A percentile compares a stretch with the other conserved stretches of the same genome.
phyloP scores from a whole-genome alignment of 2,797 vertebrate species.

The Phalanger gymnotis region DNA sequence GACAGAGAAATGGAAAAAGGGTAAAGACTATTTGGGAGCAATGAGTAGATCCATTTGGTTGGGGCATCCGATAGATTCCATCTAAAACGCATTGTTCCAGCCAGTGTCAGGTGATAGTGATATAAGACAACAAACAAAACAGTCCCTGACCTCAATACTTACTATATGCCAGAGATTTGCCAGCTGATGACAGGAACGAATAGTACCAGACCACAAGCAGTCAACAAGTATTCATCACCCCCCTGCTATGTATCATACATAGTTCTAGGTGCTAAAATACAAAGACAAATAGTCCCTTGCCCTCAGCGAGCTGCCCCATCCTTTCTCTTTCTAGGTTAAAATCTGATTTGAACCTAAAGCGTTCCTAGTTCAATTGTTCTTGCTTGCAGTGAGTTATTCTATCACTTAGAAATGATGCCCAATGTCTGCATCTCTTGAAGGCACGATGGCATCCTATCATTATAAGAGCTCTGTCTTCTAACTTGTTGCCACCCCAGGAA shows the following conservation, averaged over 20 bases:
- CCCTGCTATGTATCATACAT: background rate
- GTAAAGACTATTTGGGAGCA: background rate
- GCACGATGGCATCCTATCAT: background rate
- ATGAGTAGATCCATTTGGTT: background rate
- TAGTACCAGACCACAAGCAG: background rate
- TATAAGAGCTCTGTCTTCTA: background rate
- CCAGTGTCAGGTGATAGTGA: background rate
- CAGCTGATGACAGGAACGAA: background rate
- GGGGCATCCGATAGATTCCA: background rate
- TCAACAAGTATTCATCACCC: background rate
- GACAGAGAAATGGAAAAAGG: background rate
- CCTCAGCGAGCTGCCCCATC: background rate
- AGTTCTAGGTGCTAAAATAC: background rate
- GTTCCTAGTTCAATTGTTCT: background rate
- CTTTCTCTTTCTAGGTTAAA: background rate
- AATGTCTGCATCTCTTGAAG: background rate
- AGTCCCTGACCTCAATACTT: background rate
- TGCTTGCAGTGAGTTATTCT: background rate
- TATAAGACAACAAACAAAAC: background rate
- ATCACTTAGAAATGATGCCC: background rate
- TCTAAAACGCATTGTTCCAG: background rate
- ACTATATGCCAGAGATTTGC: background rate
- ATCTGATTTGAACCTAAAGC: background rate
- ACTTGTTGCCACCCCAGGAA: background rate
- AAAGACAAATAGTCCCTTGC: background rate